Conservation (phyloP, 1,140 invertebrate genomes). For the Eciton burchellii region DNA sequence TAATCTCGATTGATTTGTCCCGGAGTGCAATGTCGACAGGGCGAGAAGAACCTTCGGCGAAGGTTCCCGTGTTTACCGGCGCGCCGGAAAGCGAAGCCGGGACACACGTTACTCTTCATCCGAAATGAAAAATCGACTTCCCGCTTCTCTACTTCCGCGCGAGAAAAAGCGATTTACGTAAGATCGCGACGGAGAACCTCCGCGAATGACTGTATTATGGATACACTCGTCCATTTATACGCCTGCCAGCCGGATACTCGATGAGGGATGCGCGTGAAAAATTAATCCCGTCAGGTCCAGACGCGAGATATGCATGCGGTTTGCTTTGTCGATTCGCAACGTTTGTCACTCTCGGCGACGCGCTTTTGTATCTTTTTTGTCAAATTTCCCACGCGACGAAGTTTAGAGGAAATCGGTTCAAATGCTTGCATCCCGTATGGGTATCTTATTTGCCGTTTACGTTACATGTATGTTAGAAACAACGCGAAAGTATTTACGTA, state of each 20-base stretch:
- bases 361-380: neutral
- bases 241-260: neutral
- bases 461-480: neutral
- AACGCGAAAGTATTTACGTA: constrained; percentile 6
- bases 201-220: constrained; percentile 28
- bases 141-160: constrained; percentile 47
- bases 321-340: neutral
- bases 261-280: constrained; percentile 8
- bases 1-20: constrained; percentile 51
- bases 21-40: neutral
- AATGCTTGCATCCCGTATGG: constrained; percentile 1
- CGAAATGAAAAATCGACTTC: constrained; percentile 60
- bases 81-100: constrained; percentile 27
- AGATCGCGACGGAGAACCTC: constrained; percentile 27
- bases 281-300: constrained; percentile 27
- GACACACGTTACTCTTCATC: constrained; percentile 59
- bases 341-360: neutral
- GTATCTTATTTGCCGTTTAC: neutral
- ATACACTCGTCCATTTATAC: constrained; percentile 34
- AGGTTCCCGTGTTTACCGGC: constrained; percentile 31
- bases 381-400: neutral
- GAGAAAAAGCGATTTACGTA: constrained; percentile 62
- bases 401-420: neutral
- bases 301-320: neutral
- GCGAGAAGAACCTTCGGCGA: constrained; percentile 10